A percentile compares a stretch with the other conserved stretches of the same genome.
These are phyloP conservation scores for Papilio polyxenes DNA, from an alignment of 1,140 invertebrate genomes.

Conservation along the genomic window DNA sequence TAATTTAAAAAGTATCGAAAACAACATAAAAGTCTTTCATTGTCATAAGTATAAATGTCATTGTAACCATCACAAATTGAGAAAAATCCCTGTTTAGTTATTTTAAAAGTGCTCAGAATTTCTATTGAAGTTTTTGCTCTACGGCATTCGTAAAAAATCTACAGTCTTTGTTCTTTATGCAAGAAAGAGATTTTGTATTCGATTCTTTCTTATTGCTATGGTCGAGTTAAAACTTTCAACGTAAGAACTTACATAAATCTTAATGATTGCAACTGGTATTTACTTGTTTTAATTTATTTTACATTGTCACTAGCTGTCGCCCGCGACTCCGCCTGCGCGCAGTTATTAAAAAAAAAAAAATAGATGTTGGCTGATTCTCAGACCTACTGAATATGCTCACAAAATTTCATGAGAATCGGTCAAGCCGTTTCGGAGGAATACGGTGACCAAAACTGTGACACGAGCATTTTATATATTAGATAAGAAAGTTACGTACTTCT, in stretches of 20 bases:
- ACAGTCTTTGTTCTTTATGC: slow-evolving; percentile 2
- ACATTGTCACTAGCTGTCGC: too few species aligned
- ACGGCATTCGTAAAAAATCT: slow-evolving; percentile 5
- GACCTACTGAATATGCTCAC: too few species aligned
- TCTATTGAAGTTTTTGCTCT: slow-evolving; percentile 15
- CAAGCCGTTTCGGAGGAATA: too few species aligned
- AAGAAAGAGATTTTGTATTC: slow-evolving; percentile 19
- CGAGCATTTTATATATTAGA: background rate
- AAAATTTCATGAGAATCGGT: too few species aligned
- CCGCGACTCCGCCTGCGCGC: too few species aligned
- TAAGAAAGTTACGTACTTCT: background rate
- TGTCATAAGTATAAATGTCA: background rate
- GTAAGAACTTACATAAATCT: background rate
- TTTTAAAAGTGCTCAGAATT: background rate
- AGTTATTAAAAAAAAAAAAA: too few species aligned
- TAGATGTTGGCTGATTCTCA: too few species aligned
- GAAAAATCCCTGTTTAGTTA: background rate
- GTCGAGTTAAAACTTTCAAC: background rate
- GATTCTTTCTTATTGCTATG: background rate
- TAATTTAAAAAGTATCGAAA: too few species aligned
- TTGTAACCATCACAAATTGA: background rate
- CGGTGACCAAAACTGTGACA: too few species aligned
- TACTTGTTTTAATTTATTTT: background rate
- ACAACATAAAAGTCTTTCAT: too few species aligned
- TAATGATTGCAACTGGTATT: background rate